Base-by-base conservation (phyloP, 2,888 invertebrate species). In the Venusia cambrica region DNA sequence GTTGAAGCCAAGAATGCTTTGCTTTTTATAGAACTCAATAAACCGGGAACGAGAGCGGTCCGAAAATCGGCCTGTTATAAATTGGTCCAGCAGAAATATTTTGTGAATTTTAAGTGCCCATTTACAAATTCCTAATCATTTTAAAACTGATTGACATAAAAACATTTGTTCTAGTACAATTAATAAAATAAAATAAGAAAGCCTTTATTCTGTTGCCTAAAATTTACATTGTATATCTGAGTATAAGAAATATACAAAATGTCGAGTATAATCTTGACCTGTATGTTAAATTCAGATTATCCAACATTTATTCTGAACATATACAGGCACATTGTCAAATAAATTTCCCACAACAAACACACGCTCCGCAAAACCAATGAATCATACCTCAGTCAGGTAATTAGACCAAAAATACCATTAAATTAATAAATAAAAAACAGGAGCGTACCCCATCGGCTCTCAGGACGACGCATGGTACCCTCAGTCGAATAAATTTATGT, bases 381-480 rank as follows among this genome's bases (percentile, higher is more conserved):
- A 84, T 87, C 84, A 81, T 83, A 83, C 78, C 80, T 77, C 74
- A 75, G 84, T 64, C 70, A 83, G 80, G 85, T 87, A 87, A 87
- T 87, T 87, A 85, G 78, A 84, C 81, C 77, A 74, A 84, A 84
- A 83, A 87, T 85, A 83, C 84, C 85, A 87, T 85, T 83, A 85
- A 81, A 85, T 85, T 85, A 84, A 87, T 85, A 85, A 87, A 87
- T 84, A 85, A 87, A 85, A 87, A 83, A 84, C 81, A 81, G 75
- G 55, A 73, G 69, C 74, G 72, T 62, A 62, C 73, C 78, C 77
- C 49, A 75, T 77, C 70, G 74, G 57, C 64, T 70, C 63, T 63
- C 68, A 64, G 57, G 66, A 68, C 71, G 73, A 73, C 71, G 74
- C 72, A 62, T 72, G 70, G 74, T 73, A 73, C 85, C 84, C 83